Evolutionary conservation across 2,888 invertebrate genomes (phyloP), one percentile per base, ranked within the genome.

Genomic region (Matsumyia berberina): DNA sequence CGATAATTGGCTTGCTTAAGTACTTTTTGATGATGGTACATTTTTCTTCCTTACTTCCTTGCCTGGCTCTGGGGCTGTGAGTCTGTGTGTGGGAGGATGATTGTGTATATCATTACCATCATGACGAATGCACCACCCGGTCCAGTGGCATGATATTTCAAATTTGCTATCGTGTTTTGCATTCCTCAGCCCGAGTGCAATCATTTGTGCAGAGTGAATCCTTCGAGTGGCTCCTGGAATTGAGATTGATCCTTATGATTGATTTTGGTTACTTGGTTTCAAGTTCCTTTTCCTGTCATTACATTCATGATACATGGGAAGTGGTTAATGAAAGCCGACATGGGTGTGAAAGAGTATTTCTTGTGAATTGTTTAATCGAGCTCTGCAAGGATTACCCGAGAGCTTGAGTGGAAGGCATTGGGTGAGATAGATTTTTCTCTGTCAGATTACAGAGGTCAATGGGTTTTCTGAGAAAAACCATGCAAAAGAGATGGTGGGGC

Each of bases 1-100:
- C 87, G 87, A 88, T 88, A 88, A 88, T 88, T 88, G 88, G 88
- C 88, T 88, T 87, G 87, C 87, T 88, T 88, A 88, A 88, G 88
- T 88, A 88, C 87, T 88, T 88, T 87, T 87, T 86, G 87, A 88
- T 88, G 88, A 88, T 87, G 87, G 85, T 82, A 87, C 87, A 86
- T 80, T 87, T 87, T 86, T 87, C 74, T 82, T 77, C 69, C 37
- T 39, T 78, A 55, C 29, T 72, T 39, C 37, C 70, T 49, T 46
- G 7, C 17, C 17, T 24, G 8, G 49, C 8, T 24, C 11, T 24
- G 9, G 19, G 19, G 5, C 5, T 33, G 53, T 57, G 37, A 17
- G 37, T n/a, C n/a, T 19, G 5, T 39, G 17, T 19, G 11, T 8
- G 2, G 11, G 51, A 31, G 53, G 31, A 29, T 31, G 46, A 35